A percentile compares a stretch with the other conserved stretches of the same genome.
Evolutionary conservation across 2,888 invertebrate species (phyloP).

Genomic region (Leptogaster cylindrica): DNA sequence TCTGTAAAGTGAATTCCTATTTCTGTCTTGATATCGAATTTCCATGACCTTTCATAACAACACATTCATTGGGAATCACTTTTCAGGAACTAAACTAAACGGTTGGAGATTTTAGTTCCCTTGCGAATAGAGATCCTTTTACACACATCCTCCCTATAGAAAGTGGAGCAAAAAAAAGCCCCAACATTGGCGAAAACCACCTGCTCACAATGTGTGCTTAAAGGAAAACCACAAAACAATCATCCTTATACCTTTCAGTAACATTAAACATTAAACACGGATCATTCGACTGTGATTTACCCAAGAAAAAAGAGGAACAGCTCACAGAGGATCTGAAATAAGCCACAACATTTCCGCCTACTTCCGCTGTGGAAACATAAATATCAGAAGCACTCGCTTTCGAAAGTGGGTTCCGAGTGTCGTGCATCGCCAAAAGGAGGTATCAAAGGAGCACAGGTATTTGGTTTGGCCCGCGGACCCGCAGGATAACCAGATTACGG

Average conservation of each 20-base stretch:
- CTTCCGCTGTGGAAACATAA: conserved; percentile 26
- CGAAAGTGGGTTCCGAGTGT: background rate
- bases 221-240: conserved; percentile 11
- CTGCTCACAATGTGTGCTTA: conserved; percentile 7
- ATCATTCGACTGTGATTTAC: conserved; percentile 2
- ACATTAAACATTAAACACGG: too few relatives aligned
- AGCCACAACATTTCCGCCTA: conserved; percentile 33
- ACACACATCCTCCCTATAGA: conserved; percentile 5
- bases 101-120: too few relatives aligned
- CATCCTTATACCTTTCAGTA: background rate
- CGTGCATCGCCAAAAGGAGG: background rate
- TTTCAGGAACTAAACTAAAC: too few relatives aligned
- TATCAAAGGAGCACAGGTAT: conserved; percentile 3
- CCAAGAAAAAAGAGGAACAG: conserved; percentile 27
- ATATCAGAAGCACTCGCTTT: too few relatives aligned
- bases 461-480: background rate
- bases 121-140: too few relatives aligned
- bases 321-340: too few relatives aligned
- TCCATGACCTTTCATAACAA: too few relatives aligned
- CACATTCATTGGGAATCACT: too few relatives aligned
- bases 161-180: too few relatives aligned
- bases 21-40: too few relatives aligned
- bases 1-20: too few relatives aligned
- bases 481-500: background rate
- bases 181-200: conserved; percentile 15